Percentiles rank a stretch among this genome's conserved stretches.
Conservation (phyloP, 2,113 vertebrate species). For the Corythaixoides concolor region DNA sequence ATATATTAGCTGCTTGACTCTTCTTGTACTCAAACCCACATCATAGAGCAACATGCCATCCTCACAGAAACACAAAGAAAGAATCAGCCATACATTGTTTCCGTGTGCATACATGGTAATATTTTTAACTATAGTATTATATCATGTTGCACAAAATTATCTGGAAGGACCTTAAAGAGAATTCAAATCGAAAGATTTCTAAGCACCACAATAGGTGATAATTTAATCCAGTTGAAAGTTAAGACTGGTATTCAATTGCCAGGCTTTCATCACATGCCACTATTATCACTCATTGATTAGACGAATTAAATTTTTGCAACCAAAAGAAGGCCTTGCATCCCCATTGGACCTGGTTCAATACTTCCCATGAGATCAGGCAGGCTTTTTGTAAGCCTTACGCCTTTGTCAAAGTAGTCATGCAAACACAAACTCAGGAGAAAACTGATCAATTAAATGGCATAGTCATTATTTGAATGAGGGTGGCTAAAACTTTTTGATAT, state of each 20-base stretch:
- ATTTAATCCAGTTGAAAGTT: background rate
- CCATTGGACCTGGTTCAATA: background rate
- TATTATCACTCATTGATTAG: background rate
- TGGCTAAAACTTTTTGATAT: background rate
- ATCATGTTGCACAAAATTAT: background rate
- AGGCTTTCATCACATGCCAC: background rate
- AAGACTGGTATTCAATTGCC: background rate
- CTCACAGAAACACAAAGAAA: background rate
- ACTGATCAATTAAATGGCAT: background rate
- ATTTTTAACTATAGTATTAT: background rate
- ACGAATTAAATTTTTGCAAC: background rate
- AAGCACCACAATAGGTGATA: background rate
- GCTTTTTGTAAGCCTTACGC: background rate
- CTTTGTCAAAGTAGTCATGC: background rate
- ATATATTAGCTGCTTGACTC: background rate
- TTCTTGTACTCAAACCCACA: background rate
- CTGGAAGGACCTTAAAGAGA: background rate
- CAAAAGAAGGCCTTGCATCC: background rate
- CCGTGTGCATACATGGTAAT: background rate
- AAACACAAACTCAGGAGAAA: background rate
- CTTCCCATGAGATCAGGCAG: background rate
- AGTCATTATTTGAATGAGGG: background rate
- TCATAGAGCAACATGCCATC: background rate
- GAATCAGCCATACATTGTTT: background rate
- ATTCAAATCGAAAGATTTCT: background rate